A percentile compares a stretch with the other conserved stretches of the same genome.
These are phyloP conservation scores for Enteromius viviparus DNA, from an alignment of 2,797 vertebrate species.

Conservation along the genomic window DNA sequence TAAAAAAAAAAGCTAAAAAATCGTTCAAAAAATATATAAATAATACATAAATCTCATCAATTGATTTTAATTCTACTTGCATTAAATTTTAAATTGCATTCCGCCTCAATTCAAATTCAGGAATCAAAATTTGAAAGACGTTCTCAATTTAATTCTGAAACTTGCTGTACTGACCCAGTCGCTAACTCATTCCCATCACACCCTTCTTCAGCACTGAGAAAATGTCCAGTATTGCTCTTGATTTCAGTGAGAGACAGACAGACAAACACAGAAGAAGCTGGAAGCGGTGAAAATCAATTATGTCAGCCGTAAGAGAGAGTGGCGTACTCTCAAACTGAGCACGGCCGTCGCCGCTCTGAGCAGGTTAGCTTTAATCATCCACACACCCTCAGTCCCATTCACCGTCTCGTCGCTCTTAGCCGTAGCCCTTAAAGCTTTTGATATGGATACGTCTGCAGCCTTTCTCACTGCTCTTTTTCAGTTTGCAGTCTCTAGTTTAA, in stretches of 20 bases:
- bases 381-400: slow-evolving; percentile 68
- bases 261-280: slow-evolving; percentile 52
- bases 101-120: neutral
- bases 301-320: slow-evolving; percentile 52
- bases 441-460: slow-evolving; percentile 74
- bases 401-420: slow-evolving; percentile 60
- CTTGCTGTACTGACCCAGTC: neutral
- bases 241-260: slow-evolving; percentile 30
- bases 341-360: slow-evolving; percentile 59
- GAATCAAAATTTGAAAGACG: neutral
- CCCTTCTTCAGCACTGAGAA: slow-evolving; percentile 15
- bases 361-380: slow-evolving; percentile 77
- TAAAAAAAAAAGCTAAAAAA: neutral
- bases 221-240: slow-evolving; percentile 36
- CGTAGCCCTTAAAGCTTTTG: slow-evolving; percentile 71
- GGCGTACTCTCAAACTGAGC: slow-evolving; percentile 60
- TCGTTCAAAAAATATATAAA: no score
- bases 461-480: slow-evolving; percentile 69
- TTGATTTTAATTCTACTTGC: neutral
- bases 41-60: neutral
- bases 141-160: slow-evolving; percentile 17
- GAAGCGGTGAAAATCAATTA: slow-evolving; percentile 68
- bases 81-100: neutral
- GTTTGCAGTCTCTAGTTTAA: slow-evolving; percentile 72
- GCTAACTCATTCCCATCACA: slow-evolving; percentile 19